Conservation (phyloP, 2,113 vertebrate species). For the Amblyopsis rosae region DNA sequence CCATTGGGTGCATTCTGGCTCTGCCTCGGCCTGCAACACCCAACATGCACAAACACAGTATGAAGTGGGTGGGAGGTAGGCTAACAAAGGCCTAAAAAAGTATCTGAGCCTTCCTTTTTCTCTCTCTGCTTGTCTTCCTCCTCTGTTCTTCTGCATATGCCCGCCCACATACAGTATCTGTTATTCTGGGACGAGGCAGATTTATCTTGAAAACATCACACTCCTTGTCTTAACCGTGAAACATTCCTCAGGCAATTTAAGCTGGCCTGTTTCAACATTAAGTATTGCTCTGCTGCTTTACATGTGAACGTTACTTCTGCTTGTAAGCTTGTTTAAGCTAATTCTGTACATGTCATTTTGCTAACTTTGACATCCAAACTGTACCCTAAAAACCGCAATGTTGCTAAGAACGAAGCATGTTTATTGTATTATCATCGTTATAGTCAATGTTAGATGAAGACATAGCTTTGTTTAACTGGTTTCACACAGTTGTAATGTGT, state of each 20-base stretch:
- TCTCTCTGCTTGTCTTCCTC: slow-evolving; percentile 43
- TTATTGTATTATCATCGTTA: background rate
- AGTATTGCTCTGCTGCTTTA: background rate
- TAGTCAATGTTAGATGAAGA: slow-evolving; percentile 1
- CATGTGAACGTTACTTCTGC: no score
- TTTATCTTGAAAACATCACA: slow-evolving; percentile 24
- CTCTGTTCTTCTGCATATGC: slow-evolving; percentile 12
- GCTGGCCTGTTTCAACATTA: no score
- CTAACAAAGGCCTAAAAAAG: slow-evolving; percentile 37
- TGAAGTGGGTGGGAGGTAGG: slow-evolving; percentile 47
- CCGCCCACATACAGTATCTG: slow-evolving; percentile 18
- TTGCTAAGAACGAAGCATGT: no score
- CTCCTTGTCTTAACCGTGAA: background rate
- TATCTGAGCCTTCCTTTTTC: slow-evolving; percentile 48
- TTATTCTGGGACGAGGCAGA: slow-evolving; percentile 28
- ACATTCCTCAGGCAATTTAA: no score
- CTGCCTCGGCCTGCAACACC: background rate
- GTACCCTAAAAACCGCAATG: no score
- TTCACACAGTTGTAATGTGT: background rate
- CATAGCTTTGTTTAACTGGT: slow-evolving; percentile 1
- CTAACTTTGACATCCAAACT: no score
- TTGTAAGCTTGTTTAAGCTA: no score
- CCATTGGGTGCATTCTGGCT: no score
- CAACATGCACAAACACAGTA: slow-evolving; percentile 3
- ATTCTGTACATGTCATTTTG: no score